Evolutionary conservation across 2,888 invertebrate genomes (phyloP).

Genomic region (Timema cristinae): DNA sequence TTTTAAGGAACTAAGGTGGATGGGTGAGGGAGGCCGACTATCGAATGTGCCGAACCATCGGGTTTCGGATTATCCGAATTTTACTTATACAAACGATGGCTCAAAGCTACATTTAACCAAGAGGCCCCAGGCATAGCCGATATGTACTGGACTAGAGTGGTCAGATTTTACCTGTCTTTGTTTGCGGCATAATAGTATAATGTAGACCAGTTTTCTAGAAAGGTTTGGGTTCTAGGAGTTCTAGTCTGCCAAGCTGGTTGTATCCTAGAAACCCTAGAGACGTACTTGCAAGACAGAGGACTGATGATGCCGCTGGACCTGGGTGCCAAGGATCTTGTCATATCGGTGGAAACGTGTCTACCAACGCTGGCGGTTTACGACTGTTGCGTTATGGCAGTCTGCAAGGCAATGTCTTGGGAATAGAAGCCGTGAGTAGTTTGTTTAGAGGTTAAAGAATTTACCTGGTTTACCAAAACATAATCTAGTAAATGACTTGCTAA

Average conservation of each 20-base stretch:
- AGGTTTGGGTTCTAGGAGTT: conserved; percentile 53
- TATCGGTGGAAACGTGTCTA: conserved; percentile 88
- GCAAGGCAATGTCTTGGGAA: conserved; percentile 83
- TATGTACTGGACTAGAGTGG: no score
- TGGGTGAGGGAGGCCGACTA: no score
- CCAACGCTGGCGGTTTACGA: conserved; percentile 94
- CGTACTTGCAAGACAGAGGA: conserved; percentile 63
- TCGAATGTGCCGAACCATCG: no score
- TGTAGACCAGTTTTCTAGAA: no score
- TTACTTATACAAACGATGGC: no score
- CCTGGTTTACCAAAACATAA: neutral
- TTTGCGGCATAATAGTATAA: no score
- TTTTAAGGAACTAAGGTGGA: no score
- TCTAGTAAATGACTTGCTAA: neutral
- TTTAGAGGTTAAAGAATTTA: no score
- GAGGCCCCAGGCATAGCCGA: no score
- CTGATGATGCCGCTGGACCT: conserved; percentile 94
- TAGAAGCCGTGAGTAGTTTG: conserved; percentile 74
- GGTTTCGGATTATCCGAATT: no score
- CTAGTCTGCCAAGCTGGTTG: conserved; percentile 91
- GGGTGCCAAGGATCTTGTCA: conserved; percentile 94
- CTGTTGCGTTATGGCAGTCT: conserved; percentile 94
- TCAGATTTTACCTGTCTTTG: no score
- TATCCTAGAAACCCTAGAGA: conserved; percentile 80
- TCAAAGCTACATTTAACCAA: no score